Base-by-base conservation (phyloP, 2,888 invertebrate genomes). In the Drosophila neonasuta region DNA sequence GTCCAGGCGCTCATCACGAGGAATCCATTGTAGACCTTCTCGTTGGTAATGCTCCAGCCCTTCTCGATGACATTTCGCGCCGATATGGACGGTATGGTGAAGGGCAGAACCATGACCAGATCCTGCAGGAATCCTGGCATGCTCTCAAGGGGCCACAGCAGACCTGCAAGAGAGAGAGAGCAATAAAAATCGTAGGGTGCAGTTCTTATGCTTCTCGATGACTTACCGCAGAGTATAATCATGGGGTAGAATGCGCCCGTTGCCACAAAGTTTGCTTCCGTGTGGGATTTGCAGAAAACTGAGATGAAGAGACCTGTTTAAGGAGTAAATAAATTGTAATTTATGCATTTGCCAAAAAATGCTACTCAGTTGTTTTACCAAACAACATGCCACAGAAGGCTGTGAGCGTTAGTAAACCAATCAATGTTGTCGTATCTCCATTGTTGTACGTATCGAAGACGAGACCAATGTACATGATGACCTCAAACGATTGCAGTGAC, bases 161-260 rank as follows among this genome's bases (percentile, higher is more conserved):
- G 92, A 77, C 94, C 94, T 83, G 8, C 36, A 64, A 42, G 0
- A 20, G 24, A 24, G 24, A 3, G 6, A 24, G 24, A 3, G 6
- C 6, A 7, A 20, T 8, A 13, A 1, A 45, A 17, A 30, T 45
- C 9, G 41, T 32, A 13, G 10, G 4, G 9, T 17, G 17, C 2
- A 41, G n/a, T 5, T 10, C 36, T 50, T 3, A 0, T 8, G 29
- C 24, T 68, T 52, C 2, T 36, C 15, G 20, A 42, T 11, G 29
- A 91, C 94, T 92, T 90, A 97, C 97, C 97, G 89, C 96, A 96
- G 6, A 97, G 91, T 70, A 98, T 91, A 71, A 97, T 94, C 92
- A 97, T 95, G 0, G 97, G 97, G 88, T 97, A 97, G 88, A 97
- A 97, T 71, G 95, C 96, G 11, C 97, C 97, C 0, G 97, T 94